A percentile compares a stretch with the other conserved stretches of the same genome.
Conservation (phyloP, 2,113 vertebrate genomes). For the Pangasianodon gigas region DNA sequence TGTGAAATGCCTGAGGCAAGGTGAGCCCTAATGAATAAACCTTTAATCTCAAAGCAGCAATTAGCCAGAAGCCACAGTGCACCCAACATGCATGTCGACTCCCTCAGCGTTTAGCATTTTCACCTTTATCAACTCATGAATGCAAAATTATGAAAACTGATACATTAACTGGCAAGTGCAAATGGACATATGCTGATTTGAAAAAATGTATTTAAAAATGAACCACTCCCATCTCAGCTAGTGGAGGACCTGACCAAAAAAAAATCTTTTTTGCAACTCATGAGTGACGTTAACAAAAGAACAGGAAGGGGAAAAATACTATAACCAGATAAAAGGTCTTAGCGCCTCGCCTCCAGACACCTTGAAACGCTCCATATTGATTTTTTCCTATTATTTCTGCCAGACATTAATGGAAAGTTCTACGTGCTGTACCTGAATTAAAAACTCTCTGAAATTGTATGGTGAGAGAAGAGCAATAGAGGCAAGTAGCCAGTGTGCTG, state of each 20-base stretch:
- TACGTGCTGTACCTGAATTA: conserved; percentile 72
- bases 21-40: conserved; percentile 57
- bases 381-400: conserved; percentile 32
- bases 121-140: conserved; percentile 36
- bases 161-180: conserved; percentile 60
- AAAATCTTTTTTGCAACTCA: background rate
- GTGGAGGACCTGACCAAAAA: background rate
- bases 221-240: background rate
- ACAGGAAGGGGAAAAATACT: background rate
- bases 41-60: conserved; percentile 58
- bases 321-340: conserved; percentile 1
- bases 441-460: conserved; percentile 71
- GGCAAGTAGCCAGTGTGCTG: conserved; percentile 61
- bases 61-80: conserved; percentile 60
- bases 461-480: conserved; percentile 61
- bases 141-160: conserved; percentile 59
- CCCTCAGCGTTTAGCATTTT: conserved; percentile 19
- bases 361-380: conserved; percentile 14
- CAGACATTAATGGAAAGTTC: conserved; percentile 17
- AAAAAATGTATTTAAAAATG: background rate
- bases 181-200: conserved; percentile 57
- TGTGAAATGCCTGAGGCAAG: conserved; percentile 70
- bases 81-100: conserved; percentile 41
- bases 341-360: background rate
- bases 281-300: background rate